Base-by-base conservation (phyloP, 2,113 vertebrate genomes). In the Carettochelys insculpta region DNA sequence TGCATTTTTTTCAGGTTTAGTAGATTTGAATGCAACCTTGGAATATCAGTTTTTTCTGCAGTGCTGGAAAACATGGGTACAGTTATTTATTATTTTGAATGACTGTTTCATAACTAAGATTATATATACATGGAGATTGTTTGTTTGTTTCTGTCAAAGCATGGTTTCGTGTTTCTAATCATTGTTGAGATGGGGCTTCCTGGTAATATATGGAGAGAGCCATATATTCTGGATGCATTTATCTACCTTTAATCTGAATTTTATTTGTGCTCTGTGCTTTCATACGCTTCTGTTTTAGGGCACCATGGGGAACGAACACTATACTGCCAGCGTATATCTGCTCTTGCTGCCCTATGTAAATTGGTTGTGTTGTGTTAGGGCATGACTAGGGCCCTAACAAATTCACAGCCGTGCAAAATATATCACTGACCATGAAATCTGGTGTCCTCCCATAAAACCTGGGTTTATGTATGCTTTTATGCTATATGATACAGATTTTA, bases 271-370 rank as follows among this genome's bases (percentile, higher is more conserved):
- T 52, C 56, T 1, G 3, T 82, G 12, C 2, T 78, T 93, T 31
- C 48, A 20, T 77, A 13, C 5, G 2, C 1, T 0, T 0, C 43
- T 45, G 71, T 83, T 87, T 87, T 80, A 56, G 24, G 22, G 16
- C 7, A 75, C 25, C 45, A 5, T 73, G 20, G 41, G 61, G 51
- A 45, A 27, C 56, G 14, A 52, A 20, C 31, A 52, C n/a, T 11
- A 43, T 50, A 25, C 5, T 48, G 43, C 52, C 56, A 47, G 22
- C 31, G n/a, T 61, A 12, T 20, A 61, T 82, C 48, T 82, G 12
- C 24, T 48, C 17, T 48, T 77, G 50, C 4, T 77, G 43, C 12
- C 27, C 41, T 51, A 6, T 50, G 58, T 17, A 24, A 38, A 25
- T 80, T 34, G 52, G 19, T 11, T 77, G 38, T 11, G n/a, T 65